phyloP scores from a whole-genome alignment of 2,888 invertebrate genomes.

The Leucoptera coffeella region DNA sequence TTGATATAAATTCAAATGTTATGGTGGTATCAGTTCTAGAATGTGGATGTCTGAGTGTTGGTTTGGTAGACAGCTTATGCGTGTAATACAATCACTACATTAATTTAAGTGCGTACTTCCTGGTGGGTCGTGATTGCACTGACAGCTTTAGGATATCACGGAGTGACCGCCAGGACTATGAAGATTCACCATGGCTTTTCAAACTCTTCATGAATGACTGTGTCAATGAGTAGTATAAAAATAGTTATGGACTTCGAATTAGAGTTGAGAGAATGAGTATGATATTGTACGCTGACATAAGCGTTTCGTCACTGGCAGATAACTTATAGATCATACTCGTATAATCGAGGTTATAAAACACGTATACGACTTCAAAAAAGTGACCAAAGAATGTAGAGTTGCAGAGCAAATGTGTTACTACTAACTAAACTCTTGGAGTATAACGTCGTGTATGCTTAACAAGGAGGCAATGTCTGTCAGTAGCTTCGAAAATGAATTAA shows the following conservation, averaged over 20 bases:
- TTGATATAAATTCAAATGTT: too few relatives aligned
- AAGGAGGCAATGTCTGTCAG: too few relatives aligned
- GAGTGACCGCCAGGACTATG: background rate
- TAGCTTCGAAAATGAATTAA: too few relatives aligned
- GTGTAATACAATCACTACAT: background rate
- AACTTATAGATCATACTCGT: too few relatives aligned
- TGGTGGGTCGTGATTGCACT: background rate
- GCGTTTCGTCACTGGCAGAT: conserved; percentile 1
- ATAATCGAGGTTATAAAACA: too few relatives aligned
- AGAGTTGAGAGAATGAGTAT: background rate
- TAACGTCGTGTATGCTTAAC: too few relatives aligned
- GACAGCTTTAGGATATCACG: background rate
- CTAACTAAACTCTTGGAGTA: too few relatives aligned
- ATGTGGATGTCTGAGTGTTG: background rate
- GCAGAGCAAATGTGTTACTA: too few relatives aligned
- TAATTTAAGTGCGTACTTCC: background rate
- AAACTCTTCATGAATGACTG: background rate
- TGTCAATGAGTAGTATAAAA: background rate
- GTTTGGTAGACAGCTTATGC: background rate
- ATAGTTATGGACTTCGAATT: background rate
- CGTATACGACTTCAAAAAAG: too few relatives aligned
- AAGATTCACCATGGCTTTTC: background rate
- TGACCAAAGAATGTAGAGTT: too few relatives aligned
- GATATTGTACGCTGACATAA: background rate
- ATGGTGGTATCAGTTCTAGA: too few relatives aligned